Base-by-base conservation (phyloP, 1,140 invertebrate genomes). In the Nasonia vitripennis region DNA sequence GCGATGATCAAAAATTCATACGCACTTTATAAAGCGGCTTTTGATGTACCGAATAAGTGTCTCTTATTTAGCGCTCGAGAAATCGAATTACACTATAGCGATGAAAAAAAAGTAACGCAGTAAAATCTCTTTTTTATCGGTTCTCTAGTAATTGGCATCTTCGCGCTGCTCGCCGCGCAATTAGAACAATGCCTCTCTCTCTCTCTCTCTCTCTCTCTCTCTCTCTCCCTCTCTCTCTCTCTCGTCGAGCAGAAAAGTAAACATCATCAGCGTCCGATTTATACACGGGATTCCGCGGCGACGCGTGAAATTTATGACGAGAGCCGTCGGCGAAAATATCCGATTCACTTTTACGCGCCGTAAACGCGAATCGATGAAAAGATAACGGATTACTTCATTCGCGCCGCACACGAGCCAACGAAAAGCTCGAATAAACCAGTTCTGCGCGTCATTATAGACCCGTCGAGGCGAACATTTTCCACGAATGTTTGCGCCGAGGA, bases 241-340 rank as follows among this genome's bases (percentile, higher is more conserved):
- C 55, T 62, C 55, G 17, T 75, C 73, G 70, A 14, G 37, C 37
- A 41, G 31, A 75, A 75, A 75, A 34, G 73, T 41, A 75, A 75
- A 75, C 73, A 75, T 45, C 73, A 75, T 75, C 34, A 75, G n/a
- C 20, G 73, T 75, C 37, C 73, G 73, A 75, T 75, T 27, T 71
- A 70, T 31, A 27, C 23, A 4, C 34, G 34, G 70, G 70, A 71
- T 27, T 71, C 27, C 23, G 70, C 27, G 20, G 55, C 55, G 55
- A 17, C 17, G 73, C 73, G 73, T 75, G 73, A 75, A 75, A 75
- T 75, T 75, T 75, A 75, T 41, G 73, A 75, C 31, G 70, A 71
- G 70, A 71, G 27, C 27, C 31, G 23, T 71, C 70, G 37, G 37
- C 73, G 31, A 45, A 75, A 75, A 45, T 41, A 41, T 41, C 37